Conservation (phyloP, 2,888 invertebrate genomes). For the Tachina grossa region DNA sequence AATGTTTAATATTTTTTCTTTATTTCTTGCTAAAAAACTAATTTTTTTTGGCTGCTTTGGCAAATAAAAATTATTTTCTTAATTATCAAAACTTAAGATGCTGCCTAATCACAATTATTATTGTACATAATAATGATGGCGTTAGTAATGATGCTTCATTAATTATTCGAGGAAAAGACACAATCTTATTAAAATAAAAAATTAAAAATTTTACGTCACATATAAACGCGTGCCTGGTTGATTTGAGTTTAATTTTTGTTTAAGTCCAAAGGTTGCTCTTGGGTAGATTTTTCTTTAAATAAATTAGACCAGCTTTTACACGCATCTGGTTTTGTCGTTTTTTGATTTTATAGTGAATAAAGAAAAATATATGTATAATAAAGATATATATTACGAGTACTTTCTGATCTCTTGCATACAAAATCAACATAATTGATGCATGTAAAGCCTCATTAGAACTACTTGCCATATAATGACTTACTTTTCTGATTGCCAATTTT, state of each 20-base stretch:
- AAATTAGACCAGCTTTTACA: slow-evolving; percentile 12
- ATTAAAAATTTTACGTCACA: slow-evolving; percentile 40
- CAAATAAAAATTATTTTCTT: not conserved
- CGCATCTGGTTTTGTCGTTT: no score
- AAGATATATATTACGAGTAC: no score
- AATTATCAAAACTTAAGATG: slow-evolving; percentile 11
- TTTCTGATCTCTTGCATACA: no score
- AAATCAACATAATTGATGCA: no score
- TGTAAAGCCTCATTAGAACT: no score
- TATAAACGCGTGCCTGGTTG: slow-evolving; percentile 43
- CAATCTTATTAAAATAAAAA: not conserved
- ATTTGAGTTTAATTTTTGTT: not conserved
- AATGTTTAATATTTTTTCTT: slow-evolving; percentile 8
- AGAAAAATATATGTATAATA: no score
- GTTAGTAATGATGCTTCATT: slow-evolving; percentile 24
- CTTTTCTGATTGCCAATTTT: no score
- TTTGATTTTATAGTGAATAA: no score
- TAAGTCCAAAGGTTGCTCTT: slow-evolving; percentile 21
- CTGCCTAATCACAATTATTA: slow-evolving; percentile 33
- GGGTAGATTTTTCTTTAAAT: slow-evolving; percentile 13
- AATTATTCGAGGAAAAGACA: not conserved
- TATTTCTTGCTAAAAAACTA: no score
- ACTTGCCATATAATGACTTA: no score
- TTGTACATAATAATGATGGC: not conserved
- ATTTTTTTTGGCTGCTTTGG: not conserved